Evolutionary conservation across 2,888 invertebrate genomes (phyloP), one percentile per base, ranked within the genome.

Genomic region (Mycogona germanica): DNA sequence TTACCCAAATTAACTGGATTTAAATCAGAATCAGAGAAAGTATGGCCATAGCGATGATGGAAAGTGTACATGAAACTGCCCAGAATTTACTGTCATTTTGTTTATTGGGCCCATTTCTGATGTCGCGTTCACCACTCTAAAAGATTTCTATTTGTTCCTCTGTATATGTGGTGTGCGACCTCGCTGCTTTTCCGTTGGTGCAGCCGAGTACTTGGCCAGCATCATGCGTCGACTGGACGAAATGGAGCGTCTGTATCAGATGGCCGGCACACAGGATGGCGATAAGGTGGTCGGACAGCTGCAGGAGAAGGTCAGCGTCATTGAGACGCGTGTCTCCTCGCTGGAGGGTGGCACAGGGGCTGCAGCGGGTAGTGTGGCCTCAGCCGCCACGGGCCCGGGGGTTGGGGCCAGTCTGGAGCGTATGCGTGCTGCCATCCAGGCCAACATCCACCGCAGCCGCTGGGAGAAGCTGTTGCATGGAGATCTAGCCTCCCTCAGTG

Each of bases 401-500:
- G 37, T 57, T n/a, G 55, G 56, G 6, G 48, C 56, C 17, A 54
- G 51, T 9, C 29, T 57, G 6, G 53, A 57, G 32, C 51, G 49
- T 23, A 2, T 56, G 12, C 41, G 51, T 12, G 46, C 47, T 25
- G 57, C 52, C n/a, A 23, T 53, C 1, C 53, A 48, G 42, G 17
- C 23, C 40, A 55, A 55, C 26, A 52, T 57, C 9, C 28, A 53
- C n/a, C 42, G 53, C 2, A 25, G 29, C 5, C 28, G 44, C 1
- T 57, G 57, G 57, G 55, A 53, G 23, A 50, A 55, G 12, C 30
- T 56, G 6, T 42, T 57, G 4, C 41, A 53, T 9, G 35, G 50
- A 7, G 42, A 50, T 9, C 41, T 57, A 17, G 60, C 62, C 1
- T 53, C 51, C 6, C 21, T 62, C 19, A 40, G 58, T 0, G 51